Evolutionary conservation across 1,140 invertebrate genomes (phyloP).

Genomic region (Calephelis virginiensis): DNA sequence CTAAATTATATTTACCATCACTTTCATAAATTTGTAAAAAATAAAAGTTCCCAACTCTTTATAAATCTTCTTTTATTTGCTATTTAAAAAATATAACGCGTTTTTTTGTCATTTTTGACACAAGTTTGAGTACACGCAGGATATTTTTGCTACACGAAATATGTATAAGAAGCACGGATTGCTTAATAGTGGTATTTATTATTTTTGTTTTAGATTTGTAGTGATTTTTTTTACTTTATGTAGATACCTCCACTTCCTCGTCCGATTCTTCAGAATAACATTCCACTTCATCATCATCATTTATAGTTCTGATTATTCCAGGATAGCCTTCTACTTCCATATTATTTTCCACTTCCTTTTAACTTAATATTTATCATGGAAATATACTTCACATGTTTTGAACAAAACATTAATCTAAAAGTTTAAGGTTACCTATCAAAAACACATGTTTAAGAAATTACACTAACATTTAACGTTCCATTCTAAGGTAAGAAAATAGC

Average conservation of each 20-base stretch:
- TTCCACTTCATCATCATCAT: constrained; percentile 87
- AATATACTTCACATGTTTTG: too few species aligned
- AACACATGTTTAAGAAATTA: constrained; percentile 23
- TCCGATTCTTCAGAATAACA: constrained; percentile 90
- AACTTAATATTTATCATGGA: neutral
- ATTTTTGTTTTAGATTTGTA: neutral
- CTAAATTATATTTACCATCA: neutral
- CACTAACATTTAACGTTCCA: too few species aligned
- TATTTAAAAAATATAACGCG: neutral
- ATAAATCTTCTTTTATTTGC: neutral
- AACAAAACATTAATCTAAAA: too few species aligned
- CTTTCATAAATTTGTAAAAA: too few species aligned
- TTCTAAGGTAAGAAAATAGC: too few species aligned
- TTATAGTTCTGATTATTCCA: constrained; percentile 82
- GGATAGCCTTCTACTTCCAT: constrained; percentile 52
- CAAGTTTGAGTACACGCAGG: too few species aligned
- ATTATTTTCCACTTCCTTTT: neutral
- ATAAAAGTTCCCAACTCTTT: neutral
- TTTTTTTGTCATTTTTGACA: too few species aligned
- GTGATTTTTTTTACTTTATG: neutral
- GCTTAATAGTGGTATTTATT: constrained; percentile 1
- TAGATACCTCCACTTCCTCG: constrained; percentile 86
- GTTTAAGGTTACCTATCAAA: constrained; percentile 25
- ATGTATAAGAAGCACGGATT: too few species aligned
- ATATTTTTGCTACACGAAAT: too few species aligned